These are phyloP conservation scores for Eupsittula cactorum DNA, from an alignment of 2,113 vertebrate genomes.

Conservation along the genomic window DNA sequence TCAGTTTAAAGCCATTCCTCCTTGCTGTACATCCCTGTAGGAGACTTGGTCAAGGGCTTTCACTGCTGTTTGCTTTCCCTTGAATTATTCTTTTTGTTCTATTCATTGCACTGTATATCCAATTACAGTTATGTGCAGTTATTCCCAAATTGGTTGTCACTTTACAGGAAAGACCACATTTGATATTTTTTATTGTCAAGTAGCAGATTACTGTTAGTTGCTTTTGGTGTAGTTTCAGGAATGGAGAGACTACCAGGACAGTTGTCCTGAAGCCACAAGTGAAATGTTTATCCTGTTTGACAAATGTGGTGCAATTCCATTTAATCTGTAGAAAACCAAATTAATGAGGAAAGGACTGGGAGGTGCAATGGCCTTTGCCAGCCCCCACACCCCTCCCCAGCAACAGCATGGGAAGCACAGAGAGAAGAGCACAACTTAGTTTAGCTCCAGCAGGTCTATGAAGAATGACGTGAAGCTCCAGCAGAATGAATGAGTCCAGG, in stretches of 20 bases:
- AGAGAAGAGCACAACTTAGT: neutral
- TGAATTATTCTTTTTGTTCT: neutral
- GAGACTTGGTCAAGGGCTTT: neutral
- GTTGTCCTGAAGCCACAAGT: neutral
- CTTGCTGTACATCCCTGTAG: neutral
- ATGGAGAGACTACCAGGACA: fast-evolving
- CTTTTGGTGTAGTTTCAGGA: neutral
- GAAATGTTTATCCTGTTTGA: neutral
- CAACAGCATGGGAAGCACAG: neutral
- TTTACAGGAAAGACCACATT: neutral
- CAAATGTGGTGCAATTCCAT: neutral
- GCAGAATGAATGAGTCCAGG: neutral
- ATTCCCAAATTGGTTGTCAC: neutral
- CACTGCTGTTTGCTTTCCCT: neutral
- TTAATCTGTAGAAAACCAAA: neutral
- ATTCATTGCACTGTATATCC: neutral
- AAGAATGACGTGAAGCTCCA: neutral
- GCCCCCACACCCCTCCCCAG: neutral
- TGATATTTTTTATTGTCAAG: neutral
- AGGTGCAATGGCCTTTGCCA: neutral
- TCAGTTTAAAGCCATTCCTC: neutral
- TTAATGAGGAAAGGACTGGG: neutral
- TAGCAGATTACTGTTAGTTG: neutral
- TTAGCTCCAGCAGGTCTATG: neutral
- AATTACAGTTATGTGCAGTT: neutral